Evolutionary conservation across 2,888 invertebrate species (phyloP), one percentile per base, ranked within the genome.

Genomic region (Crioceris asparagi): DNA sequence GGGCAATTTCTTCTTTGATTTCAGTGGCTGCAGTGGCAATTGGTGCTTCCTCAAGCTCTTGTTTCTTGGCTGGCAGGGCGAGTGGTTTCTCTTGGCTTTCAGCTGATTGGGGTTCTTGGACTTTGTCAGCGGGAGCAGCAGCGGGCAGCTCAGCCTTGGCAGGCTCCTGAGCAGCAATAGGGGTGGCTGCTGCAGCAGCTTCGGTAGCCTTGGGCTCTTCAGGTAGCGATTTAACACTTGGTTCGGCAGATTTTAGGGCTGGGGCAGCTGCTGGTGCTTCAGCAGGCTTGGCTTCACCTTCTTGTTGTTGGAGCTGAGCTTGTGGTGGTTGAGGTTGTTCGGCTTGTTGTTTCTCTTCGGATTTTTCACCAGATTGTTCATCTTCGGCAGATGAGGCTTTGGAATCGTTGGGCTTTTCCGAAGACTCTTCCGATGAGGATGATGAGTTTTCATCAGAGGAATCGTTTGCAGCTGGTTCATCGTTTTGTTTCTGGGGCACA

Each of bases 41-140:
- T 16, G 43, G 40, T n/a, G 39, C 27, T 15, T 45, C 38, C 14
- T 39, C 43, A 42, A 48, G 47, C 32, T 55, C 53, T 34, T 55
- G 54, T 40, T 45, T 47, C 15, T 54, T 55, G 2, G 66, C 55
- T 4, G 58, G 56, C 14, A 64, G 47, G 36, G 69, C 67, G 29
- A 61, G 51, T 42, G 67, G 66, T 49, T 66, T 66, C 41, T 64
- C 53, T 43, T 51, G 48, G 36, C 27, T 18, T 38, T 38, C 48
- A 7, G 46, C 43, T 16, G 49, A 44, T 17, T 41, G 44, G 15
- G 44, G 33, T 41, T 68, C 63, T 51, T 69, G 64, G 47, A 66
- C 66, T 7, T 66, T 47, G 35, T 50, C 52, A 8, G 46, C 42
- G 56, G 10, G 29, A 14, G 17, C 21, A 30, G 16, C 32, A 14